Evolutionary conservation across 2,888 invertebrate species (phyloP), one percentile per base, ranked within the genome.

Genomic region (Xestia c-nigrum): DNA sequence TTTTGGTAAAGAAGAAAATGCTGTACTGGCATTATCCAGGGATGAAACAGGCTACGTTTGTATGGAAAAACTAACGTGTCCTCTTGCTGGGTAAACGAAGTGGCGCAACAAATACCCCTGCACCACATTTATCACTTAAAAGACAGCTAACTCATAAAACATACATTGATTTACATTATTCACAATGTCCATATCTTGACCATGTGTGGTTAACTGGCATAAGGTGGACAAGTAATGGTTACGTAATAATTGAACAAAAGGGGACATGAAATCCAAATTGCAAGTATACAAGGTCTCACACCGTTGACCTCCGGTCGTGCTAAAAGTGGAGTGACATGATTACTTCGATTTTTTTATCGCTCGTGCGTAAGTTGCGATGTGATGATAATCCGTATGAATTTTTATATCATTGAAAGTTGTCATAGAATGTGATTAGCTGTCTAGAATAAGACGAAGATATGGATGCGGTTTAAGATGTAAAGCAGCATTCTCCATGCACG

Each of bases 221-320:
- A 92, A 93, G 92, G 93, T 92, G 88, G 93, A 92, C 93, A 89
- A 91, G 91, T 91, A 88, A 85, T 87, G 76, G 65, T 87, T 90
- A 90, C 89, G 90, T 90, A 90, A 84, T 84, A 72, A 91, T 87
- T 90, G 86, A 90, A 93, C 91, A 90, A 92, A 92, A 92, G 90
- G 90, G 88, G 90, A 89, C 87, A 92, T 90, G 89, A 89, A 89
- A 88, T 89, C 89, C 89, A 88, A 93, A 93, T 92, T 89, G 92
- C 90, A 86, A 90, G 86, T 87, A 72, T 80, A 86, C 92, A 91
- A 93, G 93, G 93, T 88, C 88, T 66, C 57, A 69, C 72, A 71
- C 66, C 31, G 78, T 72, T 89, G 92, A 91, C 92, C 92, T 93
- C 89, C 89, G 85, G 78, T 64, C 83, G 77, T 78, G 84, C 85